Percentiles rank a stretch among this genome's conserved stretches.
Conservation (phyloP, 2,113 vertebrate genomes). For the Ptilonorhynchus violaceus region DNA sequence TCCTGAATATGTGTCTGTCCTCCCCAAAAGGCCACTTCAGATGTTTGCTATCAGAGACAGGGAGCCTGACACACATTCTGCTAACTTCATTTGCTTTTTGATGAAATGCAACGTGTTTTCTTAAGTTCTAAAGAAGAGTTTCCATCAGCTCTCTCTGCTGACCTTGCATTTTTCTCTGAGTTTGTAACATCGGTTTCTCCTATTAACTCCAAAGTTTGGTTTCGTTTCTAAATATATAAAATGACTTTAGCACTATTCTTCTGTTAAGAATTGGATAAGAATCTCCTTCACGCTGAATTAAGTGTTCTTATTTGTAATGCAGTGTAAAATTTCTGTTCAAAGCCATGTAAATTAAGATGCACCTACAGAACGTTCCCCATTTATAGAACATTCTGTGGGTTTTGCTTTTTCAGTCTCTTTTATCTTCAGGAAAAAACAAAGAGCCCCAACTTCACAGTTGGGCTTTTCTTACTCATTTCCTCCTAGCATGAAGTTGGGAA, state of each 20-base stretch:
- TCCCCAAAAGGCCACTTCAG: neutral
- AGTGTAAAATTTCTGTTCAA: neutral
- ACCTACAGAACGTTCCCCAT: neutral
- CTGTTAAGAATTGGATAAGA: neutral
- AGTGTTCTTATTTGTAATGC: neutral
- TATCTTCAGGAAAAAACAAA: neutral
- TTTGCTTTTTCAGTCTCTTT: neutral
- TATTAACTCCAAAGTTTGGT: slow-evolving; percentile 2
- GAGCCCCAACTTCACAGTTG: slow-evolving; percentile 8
- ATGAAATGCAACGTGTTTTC: neutral
- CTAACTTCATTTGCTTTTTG: neutral
- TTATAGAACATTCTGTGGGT: neutral
- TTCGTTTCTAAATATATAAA: slow-evolving; percentile 27
- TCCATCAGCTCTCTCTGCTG: slow-evolving; percentile 4
- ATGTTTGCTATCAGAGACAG: neutral
- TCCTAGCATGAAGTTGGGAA: neutral
- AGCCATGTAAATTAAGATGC: neutral
- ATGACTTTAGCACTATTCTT: neutral
- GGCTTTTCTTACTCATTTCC: slow-evolving; percentile 35
- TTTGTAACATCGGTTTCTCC: neutral
- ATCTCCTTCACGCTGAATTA: neutral
- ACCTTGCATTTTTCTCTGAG: neutral
- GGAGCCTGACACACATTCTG: neutral
- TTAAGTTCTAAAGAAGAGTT: neutral
- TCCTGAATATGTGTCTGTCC: neutral